These are phyloP conservation scores for Halotydeus destructor DNA, from an alignment of 1,140 invertebrate species.

Conservation along the genomic window DNA sequence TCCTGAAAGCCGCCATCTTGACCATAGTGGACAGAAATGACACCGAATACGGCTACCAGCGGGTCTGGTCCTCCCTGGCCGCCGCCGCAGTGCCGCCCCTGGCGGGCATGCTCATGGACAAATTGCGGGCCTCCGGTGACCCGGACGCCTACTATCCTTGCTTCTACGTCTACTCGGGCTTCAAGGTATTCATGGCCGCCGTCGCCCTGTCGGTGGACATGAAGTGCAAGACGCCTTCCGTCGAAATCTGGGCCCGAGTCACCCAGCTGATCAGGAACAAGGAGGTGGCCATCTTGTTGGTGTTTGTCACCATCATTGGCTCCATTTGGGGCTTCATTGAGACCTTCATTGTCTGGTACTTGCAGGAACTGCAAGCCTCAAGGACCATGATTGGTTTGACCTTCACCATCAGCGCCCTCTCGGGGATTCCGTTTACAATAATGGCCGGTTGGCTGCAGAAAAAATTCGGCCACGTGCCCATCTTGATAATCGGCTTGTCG, in stretches of 20 bases:
- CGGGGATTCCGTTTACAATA: conserved; percentile 49
- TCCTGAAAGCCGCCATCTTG: conserved; percentile 60
- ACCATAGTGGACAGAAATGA: conserved; percentile 49
- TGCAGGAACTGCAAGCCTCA: conserved; percentile 50
- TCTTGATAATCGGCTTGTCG: conserved; percentile 52
- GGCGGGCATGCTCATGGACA: conserved; percentile 46
- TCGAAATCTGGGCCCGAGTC: conserved; percentile 44
- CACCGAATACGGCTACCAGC: conserved; percentile 53
- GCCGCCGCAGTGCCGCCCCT: conserved; percentile 56
- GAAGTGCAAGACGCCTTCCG: conserved; percentile 49
- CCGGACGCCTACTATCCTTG: conserved; percentile 36
- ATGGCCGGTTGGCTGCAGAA: conserved; percentile 48
- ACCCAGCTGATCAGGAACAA: conserved; percentile 41
- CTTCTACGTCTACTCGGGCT: conserved; percentile 48
- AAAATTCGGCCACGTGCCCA: conserved; percentile 51
- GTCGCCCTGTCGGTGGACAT: conserved; percentile 49
- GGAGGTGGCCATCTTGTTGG: conserved; percentile 37
- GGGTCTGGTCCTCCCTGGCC: conserved; percentile 49
- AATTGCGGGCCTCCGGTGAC: not conserved
- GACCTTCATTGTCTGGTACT: conserved; percentile 61
- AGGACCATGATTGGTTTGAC: conserved; percentile 60
- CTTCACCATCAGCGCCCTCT: conserved; percentile 48
- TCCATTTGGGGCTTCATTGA: conserved; percentile 60
- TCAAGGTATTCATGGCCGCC: conserved; percentile 41
- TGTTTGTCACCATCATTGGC: conserved; percentile 20